phyloP scores from a whole-genome alignment of 1,140 invertebrate species.

The Tribolium castaneum region DNA sequence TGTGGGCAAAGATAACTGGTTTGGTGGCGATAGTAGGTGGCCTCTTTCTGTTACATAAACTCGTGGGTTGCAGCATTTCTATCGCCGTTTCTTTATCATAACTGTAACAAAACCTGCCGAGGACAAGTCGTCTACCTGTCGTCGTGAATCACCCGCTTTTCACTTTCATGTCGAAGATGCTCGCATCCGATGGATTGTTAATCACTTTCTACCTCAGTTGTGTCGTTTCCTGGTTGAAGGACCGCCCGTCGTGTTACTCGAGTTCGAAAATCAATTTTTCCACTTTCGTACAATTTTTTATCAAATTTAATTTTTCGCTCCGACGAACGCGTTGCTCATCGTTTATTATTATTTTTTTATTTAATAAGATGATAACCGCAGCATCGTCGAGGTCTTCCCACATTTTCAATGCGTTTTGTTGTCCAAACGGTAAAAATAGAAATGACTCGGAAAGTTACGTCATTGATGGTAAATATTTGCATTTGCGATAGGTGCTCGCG shows the following conservation, averaged over 20 bases:
- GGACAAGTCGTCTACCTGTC: conserved; percentile 15
- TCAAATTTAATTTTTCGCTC: conserved; percentile 33
- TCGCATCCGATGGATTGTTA: conserved; percentile 13
- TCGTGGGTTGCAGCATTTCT: background rate
- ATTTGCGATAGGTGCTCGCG: conserved; percentile 18
- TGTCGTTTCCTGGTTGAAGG: conserved; percentile 37
- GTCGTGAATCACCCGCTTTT: conserved; percentile 24
- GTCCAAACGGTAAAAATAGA: conserved; percentile 37
- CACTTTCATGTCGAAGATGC: conserved; percentile 25
- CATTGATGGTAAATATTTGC: conserved; percentile 40
- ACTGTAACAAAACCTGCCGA: conserved; percentile 16
- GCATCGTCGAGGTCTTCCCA: conserved; percentile 10
- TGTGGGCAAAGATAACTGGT: conserved; percentile 3
- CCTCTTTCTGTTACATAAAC: background rate
- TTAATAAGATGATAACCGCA: conserved; percentile 11
- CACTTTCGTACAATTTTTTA: conserved; percentile 5
- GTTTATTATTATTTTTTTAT: conserved; percentile 4
- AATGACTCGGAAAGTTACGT: conserved; percentile 36
- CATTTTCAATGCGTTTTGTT: conserved; percentile 3
- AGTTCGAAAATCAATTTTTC: conserved; percentile 25
- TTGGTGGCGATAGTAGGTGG: background rate
- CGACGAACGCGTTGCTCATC: conserved; percentile 12
- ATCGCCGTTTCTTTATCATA: conserved; percentile 15
- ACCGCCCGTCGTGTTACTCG: background rate
- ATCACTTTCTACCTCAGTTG: conserved; percentile 15